Evolutionary conservation across 2,113 vertebrate species (phyloP), one percentile per base, ranked within the genome.

Genomic region (Macaca nemestrina): DNA sequence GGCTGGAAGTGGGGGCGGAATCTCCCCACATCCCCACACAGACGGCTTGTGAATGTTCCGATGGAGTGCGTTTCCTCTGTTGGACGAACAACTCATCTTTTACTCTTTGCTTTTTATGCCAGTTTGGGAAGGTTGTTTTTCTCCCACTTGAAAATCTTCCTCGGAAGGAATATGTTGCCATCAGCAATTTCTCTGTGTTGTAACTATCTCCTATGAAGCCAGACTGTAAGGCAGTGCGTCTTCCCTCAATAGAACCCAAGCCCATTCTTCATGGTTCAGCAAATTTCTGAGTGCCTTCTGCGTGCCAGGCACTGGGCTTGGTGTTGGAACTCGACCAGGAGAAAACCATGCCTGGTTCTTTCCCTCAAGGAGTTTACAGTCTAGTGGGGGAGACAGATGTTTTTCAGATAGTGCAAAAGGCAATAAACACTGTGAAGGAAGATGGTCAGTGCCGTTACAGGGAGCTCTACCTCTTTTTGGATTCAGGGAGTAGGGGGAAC

Each of bases 141-240:
- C 90, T 96, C 94, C 95, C 45, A 25, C 97, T 96, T 79, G 72
- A 91, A 94, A 97, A 90, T 79, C 98, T 96, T 92, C 90, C 90
- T 97, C 84, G 6, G 93, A 96, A 94, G 78, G 88, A 94, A 85
- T 48, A 30, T 88, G 94, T 96, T 96, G 95, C 96, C 95, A 70
- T 90, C 96, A 35, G 93, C 76, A n/a, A 73, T 82, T 78, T 96
- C 67, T 84, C 92, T 90, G 9, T 91, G 90, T 92, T 95, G 90
- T 97, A 95, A 90, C 96, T 93, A 3, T 88, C 92, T 96, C 90
- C 95, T 79, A 0, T 45, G 87, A 96, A 97, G 90, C 94, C 97
- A 96, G 95, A 93, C 97, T 92, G 75, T 11, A 40, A 92, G 96
- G 92, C 90, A 48, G 27, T 45, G 9, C 48, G 13, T 76, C 88